A percentile compares a stretch with the other conserved stretches of the same genome.
These are phyloP conservation scores for Hyperoplus lanceolatus DNA, from an alignment of 2,797 vertebrate species.

Conservation along the genomic window DNA sequence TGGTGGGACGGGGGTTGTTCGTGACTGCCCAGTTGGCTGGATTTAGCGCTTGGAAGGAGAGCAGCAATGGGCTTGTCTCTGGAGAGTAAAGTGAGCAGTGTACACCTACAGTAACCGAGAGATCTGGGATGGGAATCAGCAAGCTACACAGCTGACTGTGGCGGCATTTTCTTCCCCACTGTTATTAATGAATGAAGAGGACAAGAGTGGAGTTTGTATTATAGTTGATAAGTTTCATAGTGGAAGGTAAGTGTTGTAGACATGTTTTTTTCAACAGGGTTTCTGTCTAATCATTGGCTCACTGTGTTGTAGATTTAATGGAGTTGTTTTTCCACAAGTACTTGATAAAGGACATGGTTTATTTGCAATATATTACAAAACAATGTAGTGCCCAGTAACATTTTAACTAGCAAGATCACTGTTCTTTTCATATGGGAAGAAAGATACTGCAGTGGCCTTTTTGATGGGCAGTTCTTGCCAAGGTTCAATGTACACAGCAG, in stretches of 20 bases:
- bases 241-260: slow-evolving; percentile 32
- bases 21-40: slow-evolving; percentile 49
- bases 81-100: slow-evolving; percentile 51
- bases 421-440: slow-evolving; percentile 20
- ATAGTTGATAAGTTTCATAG: neutral
- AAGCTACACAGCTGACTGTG: slow-evolving; percentile 33
- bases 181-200: slow-evolving; percentile 33
- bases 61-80: slow-evolving; percentile 72
- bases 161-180: slow-evolving; percentile 30
- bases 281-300: neutral
- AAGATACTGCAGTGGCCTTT: slow-evolving; percentile 37
- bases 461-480: slow-evolving; percentile 24
- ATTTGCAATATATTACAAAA: slow-evolving; percentile 39
- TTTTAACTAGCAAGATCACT: slow-evolving; percentile 14
- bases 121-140: slow-evolving; percentile 42
- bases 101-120: slow-evolving; percentile 48
- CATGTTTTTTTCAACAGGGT: neutral
- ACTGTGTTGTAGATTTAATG: neutral
- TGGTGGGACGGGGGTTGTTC: slow-evolving; percentile 38
- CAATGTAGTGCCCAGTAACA: neutral
- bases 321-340: slow-evolving; percentile 57
- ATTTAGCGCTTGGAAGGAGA: slow-evolving; percentile 65
- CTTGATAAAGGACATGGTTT: slow-evolving; percentile 20
- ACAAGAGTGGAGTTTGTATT: slow-evolving; percentile 15
- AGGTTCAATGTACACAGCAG: slow-evolving; percentile 58